phyloP scores from a whole-genome alignment of 2,113 vertebrate genomes.

The Strigops habroptila region DNA sequence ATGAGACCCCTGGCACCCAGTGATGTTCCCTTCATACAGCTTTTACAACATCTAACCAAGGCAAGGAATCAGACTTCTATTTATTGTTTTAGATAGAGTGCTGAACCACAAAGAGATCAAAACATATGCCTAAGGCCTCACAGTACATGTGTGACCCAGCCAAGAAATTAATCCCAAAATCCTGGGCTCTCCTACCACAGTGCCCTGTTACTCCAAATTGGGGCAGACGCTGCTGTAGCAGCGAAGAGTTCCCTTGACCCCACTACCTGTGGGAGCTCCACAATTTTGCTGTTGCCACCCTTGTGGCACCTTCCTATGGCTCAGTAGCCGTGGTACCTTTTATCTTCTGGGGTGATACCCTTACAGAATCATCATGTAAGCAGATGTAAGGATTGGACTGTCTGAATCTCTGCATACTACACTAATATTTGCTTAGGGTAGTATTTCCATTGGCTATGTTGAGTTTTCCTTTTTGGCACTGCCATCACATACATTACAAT shows the following conservation, averaged over 20 bases:
- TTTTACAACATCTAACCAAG: neutral
- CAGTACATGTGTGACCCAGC: neutral
- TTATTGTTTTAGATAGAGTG: neutral
- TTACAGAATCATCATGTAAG: neutral
- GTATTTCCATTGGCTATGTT: neutral
- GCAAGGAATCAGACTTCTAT: neutral
- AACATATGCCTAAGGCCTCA: neutral
- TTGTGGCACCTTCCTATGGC: neutral
- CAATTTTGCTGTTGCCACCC: neutral
- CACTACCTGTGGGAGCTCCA: neutral
- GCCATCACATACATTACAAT: neutral
- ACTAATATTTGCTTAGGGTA: neutral
- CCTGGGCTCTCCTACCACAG: neutral
- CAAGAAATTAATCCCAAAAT: neutral
- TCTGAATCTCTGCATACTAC: neutral
- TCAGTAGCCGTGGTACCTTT: fast-evolving
- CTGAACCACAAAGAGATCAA: neutral
- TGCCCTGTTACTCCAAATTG: fast-evolving
- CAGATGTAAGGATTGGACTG: neutral
- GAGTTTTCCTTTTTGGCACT: neutral
- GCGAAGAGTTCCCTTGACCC: neutral
- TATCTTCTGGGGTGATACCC: neutral
- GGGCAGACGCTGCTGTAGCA: neutral
- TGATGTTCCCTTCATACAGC: neutral
- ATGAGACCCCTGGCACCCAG: fast-evolving